Evolutionary conservation across 2,113 vertebrate genomes (phyloP), one percentile per base, ranked within the genome.

Genomic region (Neopipo cinnamomea): DNA sequence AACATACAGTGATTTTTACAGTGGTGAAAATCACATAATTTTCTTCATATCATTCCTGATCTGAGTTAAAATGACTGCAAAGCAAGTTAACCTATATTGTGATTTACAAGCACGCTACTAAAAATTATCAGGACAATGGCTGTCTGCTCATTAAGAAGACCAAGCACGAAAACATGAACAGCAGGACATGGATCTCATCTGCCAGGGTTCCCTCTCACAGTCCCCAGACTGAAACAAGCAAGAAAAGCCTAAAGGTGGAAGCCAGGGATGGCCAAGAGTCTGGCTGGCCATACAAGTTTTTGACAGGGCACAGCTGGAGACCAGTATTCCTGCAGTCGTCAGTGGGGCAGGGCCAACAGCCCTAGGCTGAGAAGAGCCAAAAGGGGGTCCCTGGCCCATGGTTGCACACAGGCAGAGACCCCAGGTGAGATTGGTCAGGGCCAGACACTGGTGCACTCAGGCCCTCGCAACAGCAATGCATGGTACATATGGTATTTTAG

Each of bases 401-500:
- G 22, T 1, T 28, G 11, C 1, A 2, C 17, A 5, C 27, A 25
- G 28, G 8, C 3, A 76, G 39, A 68, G 28, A 12, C 7, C 12
- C 6, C 18, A 56, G 28, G 17, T 17, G 22, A 79, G 19, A 17
- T 0, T 56, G 68, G 10, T 52, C 35, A 59, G 68, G 39, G 19
- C 17, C 39, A 59, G 35, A 46, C 68, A 8, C 9, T 50, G 12
- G 19, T 46, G 7, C 11, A 16, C 14, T 49, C 12, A 58, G 25
- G 8, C 23, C 20, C 50, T 66, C n/a, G 33, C 11, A 71, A 73
- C 68, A 70, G 19, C n/a, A 27, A 25, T 44, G 39, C 21, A 68
- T 44, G 10, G 14, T 33, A 44, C 2, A 0, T 19, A 24, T 28
- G 19, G 6, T 56, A 24, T 30, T 85, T 75, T 46, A 83, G 20